Evolutionary conservation across 1,140 invertebrate species (phyloP).

Genomic region (Polypedilum pembai): DNA sequence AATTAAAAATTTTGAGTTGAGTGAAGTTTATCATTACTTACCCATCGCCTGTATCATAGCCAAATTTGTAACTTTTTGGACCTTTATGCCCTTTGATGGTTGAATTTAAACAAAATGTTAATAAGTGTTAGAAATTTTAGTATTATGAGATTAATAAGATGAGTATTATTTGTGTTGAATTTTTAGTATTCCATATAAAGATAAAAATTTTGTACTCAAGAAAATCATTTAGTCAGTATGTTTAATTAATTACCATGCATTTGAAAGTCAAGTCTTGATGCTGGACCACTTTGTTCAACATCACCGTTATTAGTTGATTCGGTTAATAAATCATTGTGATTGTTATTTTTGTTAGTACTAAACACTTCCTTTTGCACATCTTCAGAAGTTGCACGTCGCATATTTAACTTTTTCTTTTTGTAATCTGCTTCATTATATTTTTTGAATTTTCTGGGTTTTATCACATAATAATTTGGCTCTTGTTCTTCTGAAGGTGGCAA

Average conservation of each 20-base stretch:
- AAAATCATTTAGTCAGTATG: constrained; percentile 51
- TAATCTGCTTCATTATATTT: constrained; percentile 37
- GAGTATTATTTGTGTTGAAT: not conserved
- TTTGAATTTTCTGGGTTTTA: constrained; percentile 41
- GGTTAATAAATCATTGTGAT: constrained; percentile 32
- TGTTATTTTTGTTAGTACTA: constrained; percentile 37
- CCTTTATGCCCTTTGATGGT: constrained; percentile 57
- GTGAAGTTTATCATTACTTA: constrained; percentile 43
- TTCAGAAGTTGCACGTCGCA: constrained; percentile 29
- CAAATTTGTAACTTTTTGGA: constrained; percentile 77
- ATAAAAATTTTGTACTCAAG: constrained; percentile 36
- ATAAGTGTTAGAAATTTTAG: not conserved
- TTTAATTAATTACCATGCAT: constrained; percentile 38
- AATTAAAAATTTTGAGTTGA: constrained; percentile 25
- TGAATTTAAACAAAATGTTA: not conserved
- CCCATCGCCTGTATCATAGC: constrained; percentile 80
- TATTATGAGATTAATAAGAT: not conserved
- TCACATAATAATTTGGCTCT: constrained; percentile 36
- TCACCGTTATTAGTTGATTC: constrained; percentile 40
- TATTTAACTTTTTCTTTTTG: constrained; percentile 33
- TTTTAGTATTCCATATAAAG: too few species aligned
- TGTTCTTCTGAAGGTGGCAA: constrained; percentile 32
- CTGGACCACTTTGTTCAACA: constrained; percentile 1
- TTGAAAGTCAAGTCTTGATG: constrained; percentile 33
- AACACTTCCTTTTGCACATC: constrained; percentile 38